Evolutionary conservation across 2,888 invertebrate species (phyloP), one percentile per base, ranked within the genome.

Genomic region (Chymomyza amoena): DNA sequence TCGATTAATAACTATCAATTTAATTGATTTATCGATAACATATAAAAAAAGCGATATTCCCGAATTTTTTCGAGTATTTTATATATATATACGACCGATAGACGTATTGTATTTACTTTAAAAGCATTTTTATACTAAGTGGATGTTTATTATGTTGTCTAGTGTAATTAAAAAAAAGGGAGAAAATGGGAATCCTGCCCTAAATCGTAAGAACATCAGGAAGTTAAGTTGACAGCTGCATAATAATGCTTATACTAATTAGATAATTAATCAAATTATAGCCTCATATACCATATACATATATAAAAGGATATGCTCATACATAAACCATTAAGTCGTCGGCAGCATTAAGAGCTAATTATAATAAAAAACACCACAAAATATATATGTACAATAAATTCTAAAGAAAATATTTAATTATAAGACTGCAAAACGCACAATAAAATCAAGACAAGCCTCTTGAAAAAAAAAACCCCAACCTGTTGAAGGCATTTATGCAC

Each of bases 251-350:
- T 4, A 25, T 57, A 57, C 25, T 82, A 79, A 82, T 82, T 80
- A 77, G 77, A 75, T 80, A 84, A 80, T 84, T 84, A 80, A 82
- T 82, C 82, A 82, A 15, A 25, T n/a, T 39, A 60, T 15, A 45
- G 36, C 20, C 45, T 61, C 61, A 61, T 28, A 50, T 61, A n/a
- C n/a, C n/a, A n/a, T n/a, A 66, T 66, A 61, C 66, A 15, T 18
- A 36, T 25, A 25, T 25, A 25, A 25, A 25, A 3, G 25, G 25
- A 4, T 25, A 25, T 2, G 25, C 16, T 57, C 63, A 60, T 51
- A 64, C 61, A 68, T 63, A 39, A 64, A 39, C 66, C 66, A 5
- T 16, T 1, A 25, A 54, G 52, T 36, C 39, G 16, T 45, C 39
- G 4, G 39, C 39, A 45, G 39, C 39, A 45, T 45, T 45, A 45